A percentile compares a stretch with the other conserved stretches of the same genome.
phyloP scores from a whole-genome alignment of 1,140 invertebrate species.

The Neotoxoptera formosana region DNA sequence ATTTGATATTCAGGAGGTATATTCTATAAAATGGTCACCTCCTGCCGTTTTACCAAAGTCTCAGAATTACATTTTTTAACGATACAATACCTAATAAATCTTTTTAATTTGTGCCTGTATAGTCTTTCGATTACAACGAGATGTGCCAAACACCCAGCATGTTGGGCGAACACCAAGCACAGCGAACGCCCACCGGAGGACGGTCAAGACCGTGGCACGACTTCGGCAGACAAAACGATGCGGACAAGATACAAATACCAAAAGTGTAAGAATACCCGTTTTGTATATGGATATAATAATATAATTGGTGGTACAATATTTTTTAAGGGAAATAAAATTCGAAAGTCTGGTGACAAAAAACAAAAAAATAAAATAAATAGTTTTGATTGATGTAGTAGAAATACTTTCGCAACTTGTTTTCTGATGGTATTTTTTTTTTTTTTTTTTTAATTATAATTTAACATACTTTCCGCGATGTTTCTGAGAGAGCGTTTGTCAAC shows the following conservation, averaged over 20 bases:
- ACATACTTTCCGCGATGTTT: constrained; percentile 10
- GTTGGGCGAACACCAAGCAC: constrained; percentile 62
- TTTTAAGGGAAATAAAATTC: constrained; percentile 7
- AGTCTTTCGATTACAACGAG: constrained; percentile 90
- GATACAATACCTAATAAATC: background rate
- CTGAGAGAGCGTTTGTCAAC: constrained; percentile 42
- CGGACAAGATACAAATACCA: constrained; percentile 96
- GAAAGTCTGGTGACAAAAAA: constrained; percentile 22
- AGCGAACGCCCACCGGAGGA: constrained; percentile 62
- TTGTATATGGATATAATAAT: too few species aligned
- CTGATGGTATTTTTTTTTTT: background rate
- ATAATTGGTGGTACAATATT: background rate
- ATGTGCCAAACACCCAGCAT: constrained; percentile 73
- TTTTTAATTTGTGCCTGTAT: constrained; percentile 60
- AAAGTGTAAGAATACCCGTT: constrained; percentile 84
- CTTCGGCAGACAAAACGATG: constrained; percentile 90
- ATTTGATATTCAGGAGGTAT: too few species aligned
- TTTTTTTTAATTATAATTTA: background rate
- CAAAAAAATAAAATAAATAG: background rate
- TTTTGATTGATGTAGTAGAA: background rate
- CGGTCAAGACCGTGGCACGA: constrained; percentile 88
- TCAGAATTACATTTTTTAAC: background rate
- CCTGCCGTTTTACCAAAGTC: too few species aligned
- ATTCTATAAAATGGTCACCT: too few species aligned
- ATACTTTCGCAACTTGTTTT: constrained; percentile 49